Percentiles rank a stretch among this genome's conserved stretches.
Conservation (phyloP, 2,888 invertebrate species). For the Tenthredo livida region DNA sequence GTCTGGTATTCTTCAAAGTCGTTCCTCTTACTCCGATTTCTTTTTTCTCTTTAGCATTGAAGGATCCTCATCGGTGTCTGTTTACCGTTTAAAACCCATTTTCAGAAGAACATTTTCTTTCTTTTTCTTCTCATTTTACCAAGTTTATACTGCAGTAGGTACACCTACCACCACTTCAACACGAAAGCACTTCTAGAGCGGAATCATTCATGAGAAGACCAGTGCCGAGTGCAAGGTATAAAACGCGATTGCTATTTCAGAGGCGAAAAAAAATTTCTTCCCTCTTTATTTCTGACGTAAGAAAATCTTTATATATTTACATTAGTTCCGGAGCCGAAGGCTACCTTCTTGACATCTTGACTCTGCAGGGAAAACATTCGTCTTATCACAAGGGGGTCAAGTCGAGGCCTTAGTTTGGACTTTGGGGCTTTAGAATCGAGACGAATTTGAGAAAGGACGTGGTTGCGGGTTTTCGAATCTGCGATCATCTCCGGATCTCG, state of each 20-base stretch:
- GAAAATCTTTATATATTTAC: neutral
- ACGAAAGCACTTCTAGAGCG: neutral
- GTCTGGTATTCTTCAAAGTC: constrained; percentile 26
- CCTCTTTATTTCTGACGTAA: neutral
- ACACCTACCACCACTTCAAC: constrained; percentile 9
- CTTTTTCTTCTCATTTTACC: neutral
- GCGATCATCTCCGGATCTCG: neutral
- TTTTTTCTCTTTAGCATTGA: neutral
- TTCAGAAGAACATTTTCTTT: neutral
- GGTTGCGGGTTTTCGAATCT: neutral
- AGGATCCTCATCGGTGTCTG: constrained; percentile 33
- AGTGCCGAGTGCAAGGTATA: neutral
- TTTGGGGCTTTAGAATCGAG: constrained; percentile 14
- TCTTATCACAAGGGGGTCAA: neutral
- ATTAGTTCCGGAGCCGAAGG: neutral
- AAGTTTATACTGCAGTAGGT: neutral
- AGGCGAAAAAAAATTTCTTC: neutral
- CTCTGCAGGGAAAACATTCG: neutral
- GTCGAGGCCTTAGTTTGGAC: neutral
- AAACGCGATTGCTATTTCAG: neutral
- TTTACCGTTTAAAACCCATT: constrained; percentile 19
- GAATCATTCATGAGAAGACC: neutral
- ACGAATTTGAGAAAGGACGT: neutral
- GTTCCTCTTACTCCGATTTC: neutral
- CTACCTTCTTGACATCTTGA: neutral